These are phyloP conservation scores for Eupsilia transversa DNA, from an alignment of 2,888 invertebrate genomes.

Conservation along the genomic window DNA sequence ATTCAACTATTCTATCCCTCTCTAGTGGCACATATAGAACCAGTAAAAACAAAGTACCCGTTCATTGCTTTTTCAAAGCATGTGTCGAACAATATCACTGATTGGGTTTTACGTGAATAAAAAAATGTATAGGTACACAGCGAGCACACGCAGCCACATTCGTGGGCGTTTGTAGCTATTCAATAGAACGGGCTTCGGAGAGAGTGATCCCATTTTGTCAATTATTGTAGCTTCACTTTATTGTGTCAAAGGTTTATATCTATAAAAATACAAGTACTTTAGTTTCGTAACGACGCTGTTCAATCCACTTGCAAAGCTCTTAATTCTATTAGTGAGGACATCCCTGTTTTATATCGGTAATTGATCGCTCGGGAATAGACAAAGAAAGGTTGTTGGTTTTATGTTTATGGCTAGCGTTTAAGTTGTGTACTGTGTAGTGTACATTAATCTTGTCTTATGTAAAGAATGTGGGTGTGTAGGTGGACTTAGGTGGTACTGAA, in stretches of 20 bases:
- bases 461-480: not conserved
- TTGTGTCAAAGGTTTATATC: conserved; percentile 8
- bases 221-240: conserved; percentile 12
- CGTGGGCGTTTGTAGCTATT: not conserved
- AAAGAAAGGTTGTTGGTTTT: conserved; percentile 33
- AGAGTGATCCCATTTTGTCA: not conserved
- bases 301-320: conserved; percentile 58
- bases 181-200: conserved; percentile 7
- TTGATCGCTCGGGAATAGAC: conserved; percentile 47
- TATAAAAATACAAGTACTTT: conserved; percentile 15
- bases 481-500: not conserved
- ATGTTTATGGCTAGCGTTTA: conserved; percentile 17
- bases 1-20: not conserved
- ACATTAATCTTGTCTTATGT: conserved; percentile 11
- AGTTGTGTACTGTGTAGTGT: conserved; percentile 4
- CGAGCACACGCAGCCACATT: not conserved
- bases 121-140: conserved; percentile 19
- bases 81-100: not conserved
- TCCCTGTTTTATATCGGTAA: conserved; percentile 51
- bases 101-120: conserved; percentile 11
- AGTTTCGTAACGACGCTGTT: conserved; percentile 36
- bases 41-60: not conserved
- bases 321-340: conserved; percentile 63
- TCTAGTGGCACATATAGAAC: not conserved
- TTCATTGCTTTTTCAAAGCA: conserved; percentile 25